Conservation (phyloP, 2,113 vertebrate genomes). For the Electrona antarctica region DNA sequence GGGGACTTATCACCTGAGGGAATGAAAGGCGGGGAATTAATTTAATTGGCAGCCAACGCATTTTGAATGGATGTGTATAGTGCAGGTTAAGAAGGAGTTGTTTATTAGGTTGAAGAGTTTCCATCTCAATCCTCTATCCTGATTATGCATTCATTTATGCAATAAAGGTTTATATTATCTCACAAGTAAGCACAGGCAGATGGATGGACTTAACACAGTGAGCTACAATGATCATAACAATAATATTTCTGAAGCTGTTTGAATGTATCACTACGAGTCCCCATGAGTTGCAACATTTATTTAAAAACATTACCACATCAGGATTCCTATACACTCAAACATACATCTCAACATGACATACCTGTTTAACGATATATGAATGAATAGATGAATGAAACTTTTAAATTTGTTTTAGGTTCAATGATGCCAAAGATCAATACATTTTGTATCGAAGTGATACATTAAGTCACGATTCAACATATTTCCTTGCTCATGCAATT, state of each 20-base stretch:
- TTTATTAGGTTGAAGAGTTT: slow-evolving; percentile 11
- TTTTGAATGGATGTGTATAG: slow-evolving; percentile 21
- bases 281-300: slow-evolving; percentile 4
- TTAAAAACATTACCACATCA: not conserved
- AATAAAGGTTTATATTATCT: too few relatives aligned
- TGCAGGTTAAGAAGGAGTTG: slow-evolving; percentile 18
- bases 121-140: not conserved
- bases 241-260: slow-evolving; percentile 31
- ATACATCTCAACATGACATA: not conserved
- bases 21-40: not conserved
- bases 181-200: slow-evolving; percentile 17
- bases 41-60: slow-evolving; percentile 25
- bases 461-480: too few relatives aligned
- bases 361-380: not conserved
- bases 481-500: too few relatives aligned
- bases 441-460: too few relatives aligned
- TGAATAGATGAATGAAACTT: not conserved
- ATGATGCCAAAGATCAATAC: too few relatives aligned
- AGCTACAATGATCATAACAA: slow-evolving; percentile 32
- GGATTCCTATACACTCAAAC: not conserved
- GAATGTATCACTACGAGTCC: slow-evolving; percentile 8
- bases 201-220: slow-evolving; percentile 6
- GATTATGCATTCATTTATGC: slow-evolving; percentile 16
- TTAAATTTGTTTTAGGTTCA: too few relatives aligned
- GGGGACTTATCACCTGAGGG: too few relatives aligned